These are phyloP conservation scores for Osmerus mordax DNA, from an alignment of 2,113 vertebrate genomes.

Conservation along the genomic window DNA sequence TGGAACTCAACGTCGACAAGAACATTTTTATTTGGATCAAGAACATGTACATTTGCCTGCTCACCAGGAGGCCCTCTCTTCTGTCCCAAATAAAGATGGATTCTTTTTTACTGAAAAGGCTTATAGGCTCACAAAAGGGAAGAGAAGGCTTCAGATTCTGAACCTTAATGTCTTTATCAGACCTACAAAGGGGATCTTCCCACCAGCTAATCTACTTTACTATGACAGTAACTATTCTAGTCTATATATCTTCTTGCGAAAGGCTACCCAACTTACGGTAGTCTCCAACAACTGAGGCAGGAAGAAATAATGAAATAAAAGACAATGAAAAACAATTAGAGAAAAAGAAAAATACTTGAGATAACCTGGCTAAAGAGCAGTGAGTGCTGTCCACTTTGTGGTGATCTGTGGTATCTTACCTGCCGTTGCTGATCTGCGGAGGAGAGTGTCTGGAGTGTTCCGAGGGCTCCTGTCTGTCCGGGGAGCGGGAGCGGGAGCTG, in stretches of 20 bases:
- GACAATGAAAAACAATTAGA: not conserved
- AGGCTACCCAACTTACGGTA: slow-evolving; percentile 47
- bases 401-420: slow-evolving; percentile 69
- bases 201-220: slow-evolving; percentile 4
- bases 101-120: too few relatives aligned
- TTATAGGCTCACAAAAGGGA: too few relatives aligned
- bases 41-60: too few relatives aligned
- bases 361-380: not conserved
- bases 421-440: slow-evolving; percentile 94
- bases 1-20: too few relatives aligned
- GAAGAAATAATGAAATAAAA: slow-evolving; percentile 27
- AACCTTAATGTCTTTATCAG: too few relatives aligned
- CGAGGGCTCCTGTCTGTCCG: slow-evolving; percentile 92
- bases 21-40: too few relatives aligned
- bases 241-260: slow-evolving; percentile 11
- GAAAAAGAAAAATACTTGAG: not conserved
- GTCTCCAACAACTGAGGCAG: slow-evolving; percentile 49
- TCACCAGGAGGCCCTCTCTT: too few relatives aligned
- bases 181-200: not conserved
- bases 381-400: not conserved
- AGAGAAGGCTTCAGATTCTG: too few relatives aligned
- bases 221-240: not conserved
- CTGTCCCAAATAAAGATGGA: too few relatives aligned
- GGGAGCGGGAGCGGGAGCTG: slow-evolving; percentile 91
- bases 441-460: slow-evolving; percentile 95